Evolutionary conservation across 2,888 invertebrate genomes (phyloP).

Genomic region (Diplazon laetatorius): DNA sequence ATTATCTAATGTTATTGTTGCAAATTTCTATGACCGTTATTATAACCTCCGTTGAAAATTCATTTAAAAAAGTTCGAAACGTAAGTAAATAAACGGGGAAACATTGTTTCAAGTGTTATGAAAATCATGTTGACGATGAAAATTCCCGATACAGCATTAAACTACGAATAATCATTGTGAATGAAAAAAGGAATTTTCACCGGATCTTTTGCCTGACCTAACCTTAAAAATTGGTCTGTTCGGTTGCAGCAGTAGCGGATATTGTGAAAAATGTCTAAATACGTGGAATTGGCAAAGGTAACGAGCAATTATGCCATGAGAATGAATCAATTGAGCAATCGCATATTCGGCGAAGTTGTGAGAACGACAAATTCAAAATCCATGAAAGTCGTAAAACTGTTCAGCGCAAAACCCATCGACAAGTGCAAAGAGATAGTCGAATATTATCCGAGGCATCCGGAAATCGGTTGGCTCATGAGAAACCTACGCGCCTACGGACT

Average conservation of each 20-base stretch:
- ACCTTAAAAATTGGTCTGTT: too few species aligned
- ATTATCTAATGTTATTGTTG: neutral
- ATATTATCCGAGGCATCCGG: slow-evolving; percentile 94
- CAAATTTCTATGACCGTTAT: neutral
- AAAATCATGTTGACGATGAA: neutral
- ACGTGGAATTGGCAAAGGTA: slow-evolving; percentile 87
- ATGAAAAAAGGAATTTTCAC: too few species aligned
- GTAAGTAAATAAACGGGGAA: slow-evolving; percentile 17
- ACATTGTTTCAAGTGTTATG: neutral
- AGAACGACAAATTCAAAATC: slow-evolving; percentile 89
- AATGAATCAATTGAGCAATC: slow-evolving; percentile 93
- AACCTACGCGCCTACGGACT: slow-evolving; percentile 90
- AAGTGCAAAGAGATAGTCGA: slow-evolving; percentile 88
- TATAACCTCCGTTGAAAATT: slow-evolving; percentile 17
- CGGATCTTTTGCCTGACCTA: too few species aligned
- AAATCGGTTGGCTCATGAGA: slow-evolving; percentile 89
- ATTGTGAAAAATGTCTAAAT: slow-evolving; percentile 84
- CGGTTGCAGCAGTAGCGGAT: too few species aligned
- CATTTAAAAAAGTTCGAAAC: neutral
- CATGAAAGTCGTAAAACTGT: slow-evolving; percentile 91
- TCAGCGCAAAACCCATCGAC: slow-evolving; percentile 90
- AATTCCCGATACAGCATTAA: neutral
- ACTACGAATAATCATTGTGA: neutral
- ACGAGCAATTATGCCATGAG: slow-evolving; percentile 91
- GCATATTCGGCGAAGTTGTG: slow-evolving; percentile 94